Evolutionary conservation across 1,140 invertebrate species (phyloP).

Genomic region (Bombyx mori): DNA sequence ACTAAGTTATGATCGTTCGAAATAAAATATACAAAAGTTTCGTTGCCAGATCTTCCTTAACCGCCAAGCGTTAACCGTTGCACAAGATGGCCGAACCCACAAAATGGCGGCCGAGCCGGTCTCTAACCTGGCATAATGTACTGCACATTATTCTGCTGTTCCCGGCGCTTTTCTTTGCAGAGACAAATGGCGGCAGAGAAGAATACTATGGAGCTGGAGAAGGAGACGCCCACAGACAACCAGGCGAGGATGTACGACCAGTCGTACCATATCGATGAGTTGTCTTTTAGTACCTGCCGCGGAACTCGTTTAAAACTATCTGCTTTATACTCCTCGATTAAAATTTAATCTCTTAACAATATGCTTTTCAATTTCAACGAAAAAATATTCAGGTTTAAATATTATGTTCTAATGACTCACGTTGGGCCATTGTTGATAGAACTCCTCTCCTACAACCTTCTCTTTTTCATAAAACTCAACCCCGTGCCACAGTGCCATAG

Average conservation of each 20-base stretch:
- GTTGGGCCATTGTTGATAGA: conserved; percentile 92
- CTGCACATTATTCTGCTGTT: conserved; percentile 84
- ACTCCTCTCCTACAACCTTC: conserved; percentile 91
- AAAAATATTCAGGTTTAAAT: background rate
- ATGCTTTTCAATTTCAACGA: too few species aligned
- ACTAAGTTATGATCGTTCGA: conserved; percentile 23
- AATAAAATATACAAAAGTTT: conserved; percentile 8
- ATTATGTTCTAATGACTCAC: conserved; percentile 73
- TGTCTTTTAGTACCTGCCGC: conserved; percentile 79
- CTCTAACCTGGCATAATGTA: conserved; percentile 89
- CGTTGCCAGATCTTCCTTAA: conserved; percentile 26
- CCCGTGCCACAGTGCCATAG: conserved; percentile 95
- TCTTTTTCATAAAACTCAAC: conserved; percentile 96
- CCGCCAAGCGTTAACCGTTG: conserved; percentile 55
- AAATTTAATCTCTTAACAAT: too few species aligned
- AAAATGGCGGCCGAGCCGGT: conserved; percentile 41
- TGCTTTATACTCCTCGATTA: too few species aligned
- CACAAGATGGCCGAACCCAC: conserved; percentile 8
- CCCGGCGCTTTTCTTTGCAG: conserved; percentile 77
- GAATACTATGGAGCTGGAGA: conserved; percentile 83
- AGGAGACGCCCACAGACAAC: conserved; percentile 82
- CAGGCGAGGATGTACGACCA: conserved; percentile 90
- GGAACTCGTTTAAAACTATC: too few species aligned
- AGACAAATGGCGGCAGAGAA: conserved; percentile 85
- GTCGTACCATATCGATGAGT: conserved; percentile 80